Evolutionary conservation across 37 sponge, comb jelly and placozoan species (phyloP), one percentile per base, ranked within the genome.

Genomic region (Geodia barretti): DNA sequence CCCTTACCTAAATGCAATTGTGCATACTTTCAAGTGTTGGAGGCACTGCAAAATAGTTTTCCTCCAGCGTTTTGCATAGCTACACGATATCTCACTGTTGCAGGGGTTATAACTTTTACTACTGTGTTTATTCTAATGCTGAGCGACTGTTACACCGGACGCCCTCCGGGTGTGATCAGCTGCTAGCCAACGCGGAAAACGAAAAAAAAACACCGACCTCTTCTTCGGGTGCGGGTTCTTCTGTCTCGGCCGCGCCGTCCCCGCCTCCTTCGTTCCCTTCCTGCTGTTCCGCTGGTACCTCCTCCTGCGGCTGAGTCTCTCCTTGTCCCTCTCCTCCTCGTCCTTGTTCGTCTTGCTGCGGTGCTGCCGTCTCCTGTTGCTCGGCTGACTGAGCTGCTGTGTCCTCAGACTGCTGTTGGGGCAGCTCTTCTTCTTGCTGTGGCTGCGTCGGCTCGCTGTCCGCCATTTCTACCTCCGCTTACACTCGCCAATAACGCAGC

Each of bases 251-350:
- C 30, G 39, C 54, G 4, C 9, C 8, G 9, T 65, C 40, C 66
- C 31, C 41, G 1, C n/a, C 78, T 40, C 40, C 66, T 0, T 69
- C 79, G 21, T 35, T 37, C 68, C 40, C 40, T n/a, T 61, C 65
- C 35, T n/a, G 64, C 37, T 39, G 9, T 26, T 31, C 71, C 20
- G 21, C 61, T 59, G 47, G 17, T 32, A 11, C 31, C 62, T 76
- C 76, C 63, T 69, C 81, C 62, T 70, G 39, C 71, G 69, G 39
- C 61, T 58, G 62, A 2, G 24, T 58, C 5, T 60, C 81, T 35
- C 63, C 81, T 29, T 59, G 72, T 39, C 41, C 81, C 26, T 72
- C 63, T 37, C 58, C 61, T 4, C 32, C 76, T 60, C 7, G 38
- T 4, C 17, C 37, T 70, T 4, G 11, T 33, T 34, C 37, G 19